A percentile compares a stretch with the other conserved stretches of the same genome.
These are phyloP conservation scores for Lottia scabra DNA, from an alignment of 2,888 invertebrate genomes.

Conservation along the genomic window DNA sequence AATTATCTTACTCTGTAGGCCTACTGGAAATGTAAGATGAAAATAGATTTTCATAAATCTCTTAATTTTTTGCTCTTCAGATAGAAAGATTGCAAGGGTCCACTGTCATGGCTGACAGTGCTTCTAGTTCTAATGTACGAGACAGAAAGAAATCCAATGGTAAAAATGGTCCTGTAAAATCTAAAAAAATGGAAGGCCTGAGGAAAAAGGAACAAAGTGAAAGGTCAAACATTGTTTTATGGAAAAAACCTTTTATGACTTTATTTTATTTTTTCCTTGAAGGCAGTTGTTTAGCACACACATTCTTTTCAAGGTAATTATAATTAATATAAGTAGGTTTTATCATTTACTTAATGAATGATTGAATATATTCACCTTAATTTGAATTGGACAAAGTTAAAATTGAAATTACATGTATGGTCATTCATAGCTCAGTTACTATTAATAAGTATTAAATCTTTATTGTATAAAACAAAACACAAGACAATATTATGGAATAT, in stretches of 20 bases:
- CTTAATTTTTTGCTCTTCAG: constrained; percentile 19
- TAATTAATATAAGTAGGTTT: too few species aligned
- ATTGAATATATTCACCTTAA: too few species aligned
- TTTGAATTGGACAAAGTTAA: too few species aligned
- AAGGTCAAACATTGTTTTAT: constrained; percentile 76
- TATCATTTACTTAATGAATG: too few species aligned
- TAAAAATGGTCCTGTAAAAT: constrained; percentile 14
- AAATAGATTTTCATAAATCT: neutral
- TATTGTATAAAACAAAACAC: too few species aligned
- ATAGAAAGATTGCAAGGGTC: constrained; percentile 28
- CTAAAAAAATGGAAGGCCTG: constrained; percentile 21
- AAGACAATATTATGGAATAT: too few species aligned
- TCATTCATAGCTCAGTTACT: too few species aligned
- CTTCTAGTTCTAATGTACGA: constrained; percentile 22
- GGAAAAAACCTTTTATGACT: constrained; percentile 84
- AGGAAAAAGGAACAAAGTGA: constrained; percentile 45
- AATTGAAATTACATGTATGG: too few species aligned
- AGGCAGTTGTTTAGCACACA: constrained; percentile 76
- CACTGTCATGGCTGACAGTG: constrained; percentile 31
- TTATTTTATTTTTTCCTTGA: constrained; percentile 85
- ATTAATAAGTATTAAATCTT: too few species aligned
- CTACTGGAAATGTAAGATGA: neutral
- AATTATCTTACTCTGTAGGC: too few species aligned
- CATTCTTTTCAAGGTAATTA: constrained; percentile 75
- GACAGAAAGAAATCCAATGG: constrained; percentile 20